A percentile compares a stretch with the other conserved stretches of the same genome.
Conservation (phyloP, 1,140 invertebrate genomes). For the Araneus ventricosus region DNA sequence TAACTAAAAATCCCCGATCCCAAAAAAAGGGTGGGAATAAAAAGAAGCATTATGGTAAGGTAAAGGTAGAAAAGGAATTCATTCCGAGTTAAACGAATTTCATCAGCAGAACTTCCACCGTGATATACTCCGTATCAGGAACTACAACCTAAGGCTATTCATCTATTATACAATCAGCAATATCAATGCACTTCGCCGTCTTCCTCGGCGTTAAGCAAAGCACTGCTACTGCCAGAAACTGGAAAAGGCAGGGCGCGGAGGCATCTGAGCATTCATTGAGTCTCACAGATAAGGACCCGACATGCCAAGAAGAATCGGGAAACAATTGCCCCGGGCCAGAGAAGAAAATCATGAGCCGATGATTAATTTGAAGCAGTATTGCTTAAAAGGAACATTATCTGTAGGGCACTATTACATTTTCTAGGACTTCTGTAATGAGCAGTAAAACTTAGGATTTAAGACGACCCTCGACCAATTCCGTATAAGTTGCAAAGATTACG, state of each 20-base stretch:
- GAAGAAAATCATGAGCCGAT: conserved; percentile 2
- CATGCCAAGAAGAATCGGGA: not conserved
- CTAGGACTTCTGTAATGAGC: not conserved
- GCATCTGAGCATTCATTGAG: not conserved
- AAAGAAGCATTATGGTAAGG: not conserved
- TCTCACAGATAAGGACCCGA: not conserved
- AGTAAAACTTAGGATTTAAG: not conserved
- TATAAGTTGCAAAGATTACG: not conserved
- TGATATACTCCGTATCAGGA: not conserved
- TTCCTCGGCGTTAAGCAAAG: not conserved
- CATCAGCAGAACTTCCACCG: not conserved
- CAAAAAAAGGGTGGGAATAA: not conserved
- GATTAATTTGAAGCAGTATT: conserved; percentile 39
- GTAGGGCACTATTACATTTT: not conserved
- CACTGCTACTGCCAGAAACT: not conserved
- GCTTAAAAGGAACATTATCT: conserved; percentile 2
- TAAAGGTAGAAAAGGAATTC: conserved; percentile 38
- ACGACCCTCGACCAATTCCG: not conserved
- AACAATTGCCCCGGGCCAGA: conserved; percentile 33
- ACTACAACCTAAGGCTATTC: not conserved
- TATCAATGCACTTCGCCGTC: conserved; percentile 2
- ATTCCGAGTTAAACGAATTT: conserved; percentile 66
- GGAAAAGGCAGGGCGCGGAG: not conserved
- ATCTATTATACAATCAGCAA: conserved; percentile 71
- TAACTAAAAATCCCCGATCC: conserved; percentile 66